Conservation (phyloP, 2,797 vertebrate species). For the Staurois parvus region DNA sequence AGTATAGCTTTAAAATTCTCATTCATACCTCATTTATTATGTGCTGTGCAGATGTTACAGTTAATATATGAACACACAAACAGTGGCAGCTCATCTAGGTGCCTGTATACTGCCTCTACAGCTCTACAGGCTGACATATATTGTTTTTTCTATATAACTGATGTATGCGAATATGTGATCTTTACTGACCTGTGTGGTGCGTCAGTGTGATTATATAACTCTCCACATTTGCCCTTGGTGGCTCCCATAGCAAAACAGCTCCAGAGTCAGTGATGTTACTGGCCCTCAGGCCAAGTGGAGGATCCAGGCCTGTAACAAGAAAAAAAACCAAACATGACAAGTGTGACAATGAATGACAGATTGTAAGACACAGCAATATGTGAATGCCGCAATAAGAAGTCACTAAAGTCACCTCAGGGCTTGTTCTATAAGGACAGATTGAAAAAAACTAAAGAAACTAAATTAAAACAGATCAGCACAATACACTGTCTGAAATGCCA, state of each 20-base stretch:
- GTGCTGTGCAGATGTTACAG: conserved; percentile 7
- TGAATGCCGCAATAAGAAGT: too few relatives aligned
- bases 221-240: conserved; percentile 86
- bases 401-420: background rate
- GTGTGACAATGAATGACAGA: background rate
- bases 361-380: background rate
- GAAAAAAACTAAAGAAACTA: background rate
- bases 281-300: conserved; percentile 84
- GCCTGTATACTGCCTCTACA: background rate
- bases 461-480: background rate
- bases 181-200: conserved; percentile 79
- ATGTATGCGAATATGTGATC: conserved; percentile 27
- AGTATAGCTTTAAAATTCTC: background rate
- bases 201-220: conserved; percentile 90
- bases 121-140: background rate
- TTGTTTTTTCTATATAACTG: background rate
- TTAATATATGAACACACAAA: conserved; percentile 1
- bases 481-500: background rate
- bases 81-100: background rate
- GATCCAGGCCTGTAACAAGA: conserved; percentile 87
- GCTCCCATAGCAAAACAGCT: conserved; percentile 89
- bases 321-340: conserved; percentile 27
- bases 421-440: background rate
- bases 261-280: conserved; percentile 91
- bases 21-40: background rate